Percentiles rank a stretch among this genome's conserved stretches.
Conservation (phyloP, 2,888 invertebrate species). For the Leucania comma region DNA sequence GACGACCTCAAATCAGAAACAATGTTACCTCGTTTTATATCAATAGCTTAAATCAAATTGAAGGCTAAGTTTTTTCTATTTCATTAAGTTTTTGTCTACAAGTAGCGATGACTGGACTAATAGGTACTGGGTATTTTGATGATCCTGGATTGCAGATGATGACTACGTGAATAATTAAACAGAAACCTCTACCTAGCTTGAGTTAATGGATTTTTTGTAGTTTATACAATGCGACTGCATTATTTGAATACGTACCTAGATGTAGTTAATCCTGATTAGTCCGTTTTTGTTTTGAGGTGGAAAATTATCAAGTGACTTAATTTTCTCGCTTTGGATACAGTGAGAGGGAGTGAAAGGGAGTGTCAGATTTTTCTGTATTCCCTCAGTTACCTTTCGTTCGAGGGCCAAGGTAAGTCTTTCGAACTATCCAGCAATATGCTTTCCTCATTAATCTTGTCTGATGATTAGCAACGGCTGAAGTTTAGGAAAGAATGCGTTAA, state of each 20-base stretch:
- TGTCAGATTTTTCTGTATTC: too few relatives aligned
- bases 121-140: constrained; percentile 21
- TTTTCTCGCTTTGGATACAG: too few relatives aligned
- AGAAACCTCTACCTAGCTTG: background rate
- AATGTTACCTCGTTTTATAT: background rate
- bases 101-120: constrained; percentile 26
- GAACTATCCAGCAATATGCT: too few relatives aligned
- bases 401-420: too few relatives aligned
- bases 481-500: background rate
- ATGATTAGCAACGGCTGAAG: too few relatives aligned
- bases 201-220: background rate
- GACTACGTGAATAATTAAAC: background rate
- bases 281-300: too few relatives aligned
- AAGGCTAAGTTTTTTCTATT: constrained; percentile 17
- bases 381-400: too few relatives aligned
- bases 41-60: constrained; percentile 21
- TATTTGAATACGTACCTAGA: background rate
- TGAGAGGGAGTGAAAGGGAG: too few relatives aligned
- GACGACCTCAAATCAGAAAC: background rate
- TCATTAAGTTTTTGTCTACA: constrained; percentile 3
- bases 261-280: background rate
- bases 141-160: constrained; percentile 5
- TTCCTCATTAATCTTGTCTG: too few relatives aligned
- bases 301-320: too few relatives aligned
- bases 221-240: too few relatives aligned